Conservation (phyloP, 2,888 invertebrate genomes). For the Tenthredo notha region DNA sequence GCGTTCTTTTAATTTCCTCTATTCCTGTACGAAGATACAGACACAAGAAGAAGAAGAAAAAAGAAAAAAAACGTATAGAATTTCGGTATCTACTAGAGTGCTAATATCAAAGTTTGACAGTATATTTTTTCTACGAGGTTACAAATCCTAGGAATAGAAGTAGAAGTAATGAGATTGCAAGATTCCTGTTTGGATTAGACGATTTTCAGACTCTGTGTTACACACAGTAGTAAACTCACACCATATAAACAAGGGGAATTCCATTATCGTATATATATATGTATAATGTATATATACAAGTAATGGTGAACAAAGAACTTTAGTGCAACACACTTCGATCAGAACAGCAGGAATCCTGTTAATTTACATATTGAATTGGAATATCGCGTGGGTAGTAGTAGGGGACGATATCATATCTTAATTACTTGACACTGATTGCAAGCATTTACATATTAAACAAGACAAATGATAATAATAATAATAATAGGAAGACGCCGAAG, state of each 20-base stretch:
- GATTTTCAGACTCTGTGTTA: too few species aligned
- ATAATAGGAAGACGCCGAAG: neutral
- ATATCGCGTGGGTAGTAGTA: conserved; percentile 13
- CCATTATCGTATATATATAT: neutral
- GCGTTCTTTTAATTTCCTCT: conserved; percentile 20
- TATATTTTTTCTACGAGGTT: neutral
- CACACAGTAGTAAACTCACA: too few species aligned
- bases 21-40: neutral
- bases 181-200: neutral
- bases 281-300: neutral
- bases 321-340: neutral
- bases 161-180: neutral
- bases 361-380: conserved; percentile 31
- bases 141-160: too few species aligned
- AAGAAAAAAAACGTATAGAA: too few species aligned
- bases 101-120: neutral
- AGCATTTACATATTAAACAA: neutral
- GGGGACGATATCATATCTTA: conserved; percentile 18
- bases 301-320: neutral
- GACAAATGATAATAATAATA: too few species aligned
- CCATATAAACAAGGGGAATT: neutral
- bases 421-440: conserved; percentile 29
- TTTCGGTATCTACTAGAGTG: neutral
- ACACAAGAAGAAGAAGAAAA: neutral
- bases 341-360: neutral